Base-by-base conservation (phyloP, 2,113 vertebrate species). In the Pachypanchax playfairii region DNA sequence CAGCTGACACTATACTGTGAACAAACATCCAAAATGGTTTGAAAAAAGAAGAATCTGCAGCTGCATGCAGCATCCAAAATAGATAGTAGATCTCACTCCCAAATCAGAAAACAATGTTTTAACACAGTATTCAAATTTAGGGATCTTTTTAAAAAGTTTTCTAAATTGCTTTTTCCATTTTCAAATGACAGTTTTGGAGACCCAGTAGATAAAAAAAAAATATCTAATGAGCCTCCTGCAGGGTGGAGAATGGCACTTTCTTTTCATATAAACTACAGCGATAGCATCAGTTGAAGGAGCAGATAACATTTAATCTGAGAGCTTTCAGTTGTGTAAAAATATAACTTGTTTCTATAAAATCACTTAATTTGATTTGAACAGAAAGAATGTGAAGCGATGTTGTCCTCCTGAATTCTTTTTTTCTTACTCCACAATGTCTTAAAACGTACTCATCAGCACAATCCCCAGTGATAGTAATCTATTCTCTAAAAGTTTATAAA, bases 381-480 rank as follows among this genome's bases (percentile, higher is more conserved):
- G n/a, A n/a, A n/a, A n/a, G n/a, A n/a, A n/a, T n/a, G n/a, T 14
- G 69, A 33, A 48, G 77, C 48, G 53, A 11, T 48, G 78, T 60
- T 65, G 14, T 63, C 66, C 77, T 70, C 67, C 39, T 48, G 59
- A 36, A 33, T 38, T 33, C 20, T 58, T 1, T 13, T 0, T 33
- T 46, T 47, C 69, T 60, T 26, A 43, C 49, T 71, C 71, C 55
- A 57, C 41, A 20, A 61, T 73, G 51, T 79, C 64, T 84, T 70
- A 70, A 77, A 62, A n/a, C 51, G 69, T 49, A 65, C 65, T 48
- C 74, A 84, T 85, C 73, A 82, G 88, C 85, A 88, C 87, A 87
- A 89, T 33, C 25, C 52, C 66, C 63, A 64, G 67, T 81, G 84
- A 83, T 81, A 82, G 81, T 87, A 83, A 78, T 84, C 84, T 85